Conservation (phyloP, 2,888 invertebrate genomes). For the Leptinotarsa haldemani region DNA sequence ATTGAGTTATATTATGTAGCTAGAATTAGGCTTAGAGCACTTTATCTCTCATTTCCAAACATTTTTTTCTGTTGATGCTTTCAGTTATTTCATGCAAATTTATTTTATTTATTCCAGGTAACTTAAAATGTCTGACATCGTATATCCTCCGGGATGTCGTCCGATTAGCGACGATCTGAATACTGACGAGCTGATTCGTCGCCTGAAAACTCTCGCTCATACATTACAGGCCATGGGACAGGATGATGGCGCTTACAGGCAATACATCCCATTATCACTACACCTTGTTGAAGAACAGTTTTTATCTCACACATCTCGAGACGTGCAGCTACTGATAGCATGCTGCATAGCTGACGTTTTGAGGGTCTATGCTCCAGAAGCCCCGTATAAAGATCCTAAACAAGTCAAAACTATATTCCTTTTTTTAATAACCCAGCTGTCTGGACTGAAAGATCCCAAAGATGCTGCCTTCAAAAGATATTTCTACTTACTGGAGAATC, state of each 20-base stretch:
- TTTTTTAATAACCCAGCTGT: constrained; percentile 93
- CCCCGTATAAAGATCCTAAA: constrained; percentile 95
- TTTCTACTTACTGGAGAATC: constrained; percentile 95
- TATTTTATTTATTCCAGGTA: constrained; percentile 11
- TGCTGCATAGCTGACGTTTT: constrained; percentile 98
- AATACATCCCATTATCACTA: constrained; percentile 90
- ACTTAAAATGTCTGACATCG: constrained; percentile 81
- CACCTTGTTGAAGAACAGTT: constrained; percentile 95
- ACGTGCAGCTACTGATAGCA: constrained; percentile 94
- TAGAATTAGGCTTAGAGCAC: too few relatives aligned
- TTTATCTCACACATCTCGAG: constrained; percentile 87
- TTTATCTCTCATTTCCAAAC: too few relatives aligned
- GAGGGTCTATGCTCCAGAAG: constrained; percentile 96
- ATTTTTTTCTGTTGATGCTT: not conserved
- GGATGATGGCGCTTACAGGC: constrained; percentile 93
- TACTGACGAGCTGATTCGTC: constrained; percentile 93
- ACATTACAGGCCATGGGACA: constrained; percentile 97
- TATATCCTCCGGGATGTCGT: constrained; percentile 95
- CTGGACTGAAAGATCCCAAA: constrained; percentile 94
- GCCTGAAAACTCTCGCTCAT: constrained; percentile 93
- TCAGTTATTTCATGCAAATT: not conserved
- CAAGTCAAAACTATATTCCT: constrained; percentile 93
- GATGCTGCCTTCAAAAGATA: constrained; percentile 97
- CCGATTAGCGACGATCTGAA: constrained; percentile 95
- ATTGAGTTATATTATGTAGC: too few relatives aligned